Evolutionary conservation across 2,888 invertebrate genomes (phyloP), one percentile per base, ranked within the genome.

Genomic region (Drosophila incognita): DNA sequence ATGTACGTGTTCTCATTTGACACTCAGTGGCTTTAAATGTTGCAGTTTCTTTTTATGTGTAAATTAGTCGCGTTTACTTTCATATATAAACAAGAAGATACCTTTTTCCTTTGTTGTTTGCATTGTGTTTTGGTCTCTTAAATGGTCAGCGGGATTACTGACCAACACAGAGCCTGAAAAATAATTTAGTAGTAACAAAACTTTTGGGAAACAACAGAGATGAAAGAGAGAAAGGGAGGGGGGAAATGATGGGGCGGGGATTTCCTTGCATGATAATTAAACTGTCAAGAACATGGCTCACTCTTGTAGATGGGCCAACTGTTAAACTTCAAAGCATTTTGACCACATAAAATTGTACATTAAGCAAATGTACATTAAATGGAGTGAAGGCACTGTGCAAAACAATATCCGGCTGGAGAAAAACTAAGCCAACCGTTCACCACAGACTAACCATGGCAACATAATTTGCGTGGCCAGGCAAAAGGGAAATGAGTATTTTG

Each of bases 351-450:
- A 52, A 52, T 36, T 63, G 48, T 60, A 62, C 49, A 52, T 51
- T 18, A 27, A 29, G 24, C 29, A 58, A 38, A 76, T 83, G 64
- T 66, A 49, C 62, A 70, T 76, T 64, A 80, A 75, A 86, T 83
- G 33, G 27, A 68, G 66, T 31, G 24, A 57, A 36, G 13, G 49
- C 60, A 67, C 57, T 69, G 59, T 27, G 49, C 69, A 74, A 59
- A 74, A 81, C 69, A 81, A 88, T 83, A 88, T 88, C 89, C 84
- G 82, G 86, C 76, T 65, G 63, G 65, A 72, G 69, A 46, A 15
- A 46, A 46, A 24, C 46, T 52, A 66, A 69, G 70, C 59, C 66
- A 61, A 79, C 52, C 29, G 56, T 36, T 52, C 65, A 58, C 66
- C 74, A 35, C 69, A 63, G 61, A 48, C 46, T 53, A 59, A 58